Evolutionary conservation across 2,113 vertebrate species (phyloP).

Genomic region (Lepus europaeus): DNA sequence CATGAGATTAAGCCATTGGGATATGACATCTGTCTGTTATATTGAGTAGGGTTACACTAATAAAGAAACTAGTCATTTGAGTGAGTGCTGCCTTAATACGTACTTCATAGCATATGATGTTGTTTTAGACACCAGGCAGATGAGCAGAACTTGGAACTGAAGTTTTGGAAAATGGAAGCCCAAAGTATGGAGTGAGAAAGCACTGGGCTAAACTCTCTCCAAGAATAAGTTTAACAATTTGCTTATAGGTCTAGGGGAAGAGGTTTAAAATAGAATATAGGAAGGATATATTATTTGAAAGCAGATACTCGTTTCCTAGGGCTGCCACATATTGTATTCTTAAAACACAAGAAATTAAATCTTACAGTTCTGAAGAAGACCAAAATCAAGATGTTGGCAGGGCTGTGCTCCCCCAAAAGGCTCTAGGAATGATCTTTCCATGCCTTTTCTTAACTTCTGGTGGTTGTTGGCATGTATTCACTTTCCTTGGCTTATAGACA

Average conservation of each 20-base stretch:
- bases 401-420: neutral
- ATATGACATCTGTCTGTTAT: neutral
- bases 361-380: neutral
- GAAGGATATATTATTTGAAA: neutral
- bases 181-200: neutral
- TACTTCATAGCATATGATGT: neutral
- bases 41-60: neutral
- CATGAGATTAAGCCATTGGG: neutral
- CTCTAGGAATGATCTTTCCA: neutral
- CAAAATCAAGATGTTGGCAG: neutral
- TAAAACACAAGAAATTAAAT: neutral
- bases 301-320: neutral
- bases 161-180: neutral
- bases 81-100: neutral
- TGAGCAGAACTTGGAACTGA: neutral
- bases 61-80: neutral
- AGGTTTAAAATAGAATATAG: neutral
- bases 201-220: neutral
- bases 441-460: neutral
- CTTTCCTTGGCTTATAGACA: neutral
- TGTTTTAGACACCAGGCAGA: neutral
- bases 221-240: neutral
- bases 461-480: neutral
- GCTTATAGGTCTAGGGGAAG: neutral
- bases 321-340: neutral